Evolutionary conservation across 2,113 vertebrate species (phyloP), one percentile per base, ranked within the genome.

Genomic region (Helogale parvula): DNA sequence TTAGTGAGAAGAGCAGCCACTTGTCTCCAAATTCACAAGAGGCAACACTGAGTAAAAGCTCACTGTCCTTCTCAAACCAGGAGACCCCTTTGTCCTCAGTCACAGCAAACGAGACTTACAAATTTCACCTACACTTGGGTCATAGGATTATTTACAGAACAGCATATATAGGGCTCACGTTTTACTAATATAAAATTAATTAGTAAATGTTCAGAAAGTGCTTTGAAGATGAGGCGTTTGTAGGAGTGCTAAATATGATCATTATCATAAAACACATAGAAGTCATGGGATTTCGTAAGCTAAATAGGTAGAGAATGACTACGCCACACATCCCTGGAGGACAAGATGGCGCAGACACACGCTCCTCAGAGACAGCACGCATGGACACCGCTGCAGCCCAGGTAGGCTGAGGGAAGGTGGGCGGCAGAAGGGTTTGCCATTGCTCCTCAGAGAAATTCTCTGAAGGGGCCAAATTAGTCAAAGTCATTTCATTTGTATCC

Each of bases 211-310:
- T 92, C 47, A 79, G 85, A 95, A 97, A 97, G 96, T 35, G 50
- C 97, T 98, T 97, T 97, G 98, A 98, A 97, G 87, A 96, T 89
- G 93, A 97, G 94, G 94, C 94, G 72, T 97, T 97, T 95, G 92
- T 93, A 54, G 94, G 87, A 97, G 54, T 81, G 66, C 88, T 96
- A 94, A 97, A 88, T 94, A 94, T 96, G 92, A 95, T 93, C 89
- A 97, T 97, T 95, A 95, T 93, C 86, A 87, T 97, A 97, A 98
- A 98, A 93, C 82, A 88, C 71, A 96, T 84, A 93, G 76, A 96
- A 97, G 88, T 52, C 82, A 54, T 45, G 94, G 93, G 54, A 83
- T 85, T 80, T 91, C n/a, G 3, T 96, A 89, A 95, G 94, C 97
- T 97, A 94, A 95, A 96, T 94, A 97, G 54, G 87, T 88, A 85